phyloP scores from a whole-genome alignment of 2,113 vertebrate species.

The Montifringilla adamsi region DNA sequence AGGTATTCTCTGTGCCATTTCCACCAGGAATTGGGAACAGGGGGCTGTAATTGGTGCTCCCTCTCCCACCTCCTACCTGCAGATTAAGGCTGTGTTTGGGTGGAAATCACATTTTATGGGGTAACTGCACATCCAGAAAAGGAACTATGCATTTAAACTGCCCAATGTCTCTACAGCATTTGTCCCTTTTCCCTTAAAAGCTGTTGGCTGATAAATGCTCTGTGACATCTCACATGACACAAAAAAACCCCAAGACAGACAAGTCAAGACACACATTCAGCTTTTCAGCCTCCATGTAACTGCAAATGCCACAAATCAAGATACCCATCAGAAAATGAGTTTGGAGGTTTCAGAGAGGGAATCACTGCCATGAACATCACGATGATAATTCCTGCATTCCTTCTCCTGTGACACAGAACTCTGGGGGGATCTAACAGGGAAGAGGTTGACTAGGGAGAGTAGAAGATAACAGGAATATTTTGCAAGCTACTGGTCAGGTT shows the following conservation, averaged over 20 bases:
- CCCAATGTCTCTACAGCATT: fast-evolving
- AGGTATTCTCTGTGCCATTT: not conserved
- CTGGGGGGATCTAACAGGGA: not conserved
- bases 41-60: too few species aligned
- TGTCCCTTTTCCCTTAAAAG: not conserved
- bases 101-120: not conserved
- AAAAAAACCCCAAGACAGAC: not conserved
- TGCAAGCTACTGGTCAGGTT: not conserved
- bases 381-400: not conserved
- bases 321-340: not conserved
- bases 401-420: not conserved
- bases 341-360: not conserved
- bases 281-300: not conserved
- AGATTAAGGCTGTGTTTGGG: not conserved
- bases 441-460: not conserved
- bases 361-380: not conserved
- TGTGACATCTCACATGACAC: not conserved
- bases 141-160: not conserved
- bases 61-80: not conserved
- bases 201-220: not conserved
- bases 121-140: not conserved
- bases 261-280: not conserved
- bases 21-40: not conserved
- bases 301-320: not conserved
- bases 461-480: not conserved